phyloP scores from a whole-genome alignment of 2,113 vertebrate genomes.

The Lepidothrix coronata region DNA sequence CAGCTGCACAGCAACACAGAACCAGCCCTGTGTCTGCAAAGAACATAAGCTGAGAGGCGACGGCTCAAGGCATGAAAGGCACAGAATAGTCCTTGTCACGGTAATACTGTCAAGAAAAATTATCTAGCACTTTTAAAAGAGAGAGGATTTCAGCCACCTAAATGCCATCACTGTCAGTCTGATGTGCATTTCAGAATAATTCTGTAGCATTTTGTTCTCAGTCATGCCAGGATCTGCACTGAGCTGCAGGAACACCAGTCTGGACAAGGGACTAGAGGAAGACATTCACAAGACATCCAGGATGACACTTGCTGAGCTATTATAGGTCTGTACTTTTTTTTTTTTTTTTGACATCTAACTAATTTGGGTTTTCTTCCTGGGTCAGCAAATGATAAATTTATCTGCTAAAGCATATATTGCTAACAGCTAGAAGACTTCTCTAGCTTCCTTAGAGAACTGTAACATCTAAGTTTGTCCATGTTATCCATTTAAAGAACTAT shows the following conservation, averaged over 20 bases:
- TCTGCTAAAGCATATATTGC: background rate
- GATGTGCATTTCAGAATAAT: conserved; percentile 34
- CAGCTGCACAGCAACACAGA: conserved; percentile 12
- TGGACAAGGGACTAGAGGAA: background rate
- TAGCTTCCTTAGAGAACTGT: background rate
- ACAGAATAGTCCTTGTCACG: background rate
- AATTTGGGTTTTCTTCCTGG: background rate
- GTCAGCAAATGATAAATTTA: background rate
- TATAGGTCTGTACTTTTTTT: background rate
- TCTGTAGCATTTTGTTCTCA: conserved; percentile 16
- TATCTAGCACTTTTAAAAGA: background rate
- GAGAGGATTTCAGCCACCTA: conserved; percentile 13
- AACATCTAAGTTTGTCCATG: background rate
- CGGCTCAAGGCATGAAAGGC: background rate
- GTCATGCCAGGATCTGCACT: background rate
- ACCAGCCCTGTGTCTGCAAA: conserved; percentile 2
- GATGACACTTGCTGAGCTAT: background rate
- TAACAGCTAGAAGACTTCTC: background rate
- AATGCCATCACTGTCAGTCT: conserved; percentile 48
- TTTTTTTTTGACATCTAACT: background rate
- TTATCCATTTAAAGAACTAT: background rate
- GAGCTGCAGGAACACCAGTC: background rate
- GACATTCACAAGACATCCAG: background rate
- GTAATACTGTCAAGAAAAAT: conserved; percentile 24
- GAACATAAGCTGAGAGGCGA: background rate